Conservation (phyloP, 1,140 invertebrate genomes). For the Drosophila tani region DNA sequence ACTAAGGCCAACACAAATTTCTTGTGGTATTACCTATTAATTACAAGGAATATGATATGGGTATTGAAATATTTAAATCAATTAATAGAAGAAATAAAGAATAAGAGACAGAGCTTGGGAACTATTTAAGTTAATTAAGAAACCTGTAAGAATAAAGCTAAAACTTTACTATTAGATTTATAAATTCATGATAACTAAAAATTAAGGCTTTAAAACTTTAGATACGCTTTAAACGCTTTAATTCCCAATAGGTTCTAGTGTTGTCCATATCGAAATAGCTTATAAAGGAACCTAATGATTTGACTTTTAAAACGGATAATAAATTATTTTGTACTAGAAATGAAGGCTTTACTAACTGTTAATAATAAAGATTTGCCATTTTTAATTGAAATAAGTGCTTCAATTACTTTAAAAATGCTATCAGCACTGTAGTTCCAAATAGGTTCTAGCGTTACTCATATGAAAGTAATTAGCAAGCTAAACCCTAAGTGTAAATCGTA, state of each 20-base stretch:
- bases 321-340: not conserved
- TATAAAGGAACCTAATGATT: no score
- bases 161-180: no score
- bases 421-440: not conserved
- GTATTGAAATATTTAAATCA: not conserved
- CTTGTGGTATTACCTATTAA: no score
- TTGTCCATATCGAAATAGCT: not conserved
- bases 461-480: not conserved
- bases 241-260: not conserved
- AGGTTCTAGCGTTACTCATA: not conserved
- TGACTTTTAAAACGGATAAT: not conserved
- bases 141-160: no score
- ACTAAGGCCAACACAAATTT: no score
- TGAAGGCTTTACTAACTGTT: no score
- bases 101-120: no score
- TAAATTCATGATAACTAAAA: not conserved
- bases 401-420: not conserved
- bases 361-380: no score
- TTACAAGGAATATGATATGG: not conserved
- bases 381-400: no score
- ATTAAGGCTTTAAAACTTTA: not conserved
- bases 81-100: no score
- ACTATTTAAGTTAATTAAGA: no score
- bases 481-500: not conserved
- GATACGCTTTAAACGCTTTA: not conserved